A percentile compares a stretch with the other conserved stretches of the same genome.
phyloP scores from a whole-genome alignment of 2,113 vertebrate species.

The Myotis davidii region DNA sequence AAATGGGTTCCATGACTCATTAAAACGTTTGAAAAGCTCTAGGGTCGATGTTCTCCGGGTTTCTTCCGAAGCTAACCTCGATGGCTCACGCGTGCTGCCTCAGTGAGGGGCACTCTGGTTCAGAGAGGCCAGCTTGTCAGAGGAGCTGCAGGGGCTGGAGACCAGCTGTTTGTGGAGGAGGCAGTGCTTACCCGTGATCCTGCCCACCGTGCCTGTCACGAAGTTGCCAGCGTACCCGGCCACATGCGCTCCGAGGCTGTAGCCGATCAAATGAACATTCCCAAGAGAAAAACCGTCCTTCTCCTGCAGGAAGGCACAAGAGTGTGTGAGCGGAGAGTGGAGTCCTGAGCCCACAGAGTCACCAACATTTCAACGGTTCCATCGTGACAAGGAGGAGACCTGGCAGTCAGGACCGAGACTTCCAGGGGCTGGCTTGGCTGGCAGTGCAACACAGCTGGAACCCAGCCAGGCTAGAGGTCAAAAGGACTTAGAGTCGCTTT shows the following conservation, averaged over 20 bases:
- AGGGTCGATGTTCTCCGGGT: too few species aligned
- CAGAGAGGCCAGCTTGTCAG: not conserved
- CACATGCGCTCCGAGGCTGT: constrained; percentile 96
- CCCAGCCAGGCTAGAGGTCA: not conserved
- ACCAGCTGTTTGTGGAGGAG: not conserved
- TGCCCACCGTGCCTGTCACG: constrained; percentile 90
- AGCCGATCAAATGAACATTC: constrained; percentile 95
- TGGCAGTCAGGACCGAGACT: not conserved
- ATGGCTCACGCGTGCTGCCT: accelerated
- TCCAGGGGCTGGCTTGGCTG: not conserved
- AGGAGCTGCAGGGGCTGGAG: not conserved
- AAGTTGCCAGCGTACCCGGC: constrained; percentile 94
- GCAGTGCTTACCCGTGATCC: constrained; percentile 92
- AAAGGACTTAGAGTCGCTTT: not conserved
- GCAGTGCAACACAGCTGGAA: not conserved
- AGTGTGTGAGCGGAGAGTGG: not conserved
- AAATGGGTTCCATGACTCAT: not conserved
- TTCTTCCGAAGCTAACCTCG: not conserved
- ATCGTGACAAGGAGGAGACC: accelerated
- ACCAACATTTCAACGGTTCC: not conserved
- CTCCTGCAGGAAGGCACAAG: constrained; percentile 83
- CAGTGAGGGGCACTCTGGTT: not conserved
- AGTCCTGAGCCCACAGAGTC: not conserved
- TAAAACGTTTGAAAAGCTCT: not conserved
- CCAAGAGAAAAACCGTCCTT: constrained; percentile 86